Evolutionary conservation across 1,140 invertebrate species (phyloP).

Genomic region (Aleiodes sp.): DNA sequence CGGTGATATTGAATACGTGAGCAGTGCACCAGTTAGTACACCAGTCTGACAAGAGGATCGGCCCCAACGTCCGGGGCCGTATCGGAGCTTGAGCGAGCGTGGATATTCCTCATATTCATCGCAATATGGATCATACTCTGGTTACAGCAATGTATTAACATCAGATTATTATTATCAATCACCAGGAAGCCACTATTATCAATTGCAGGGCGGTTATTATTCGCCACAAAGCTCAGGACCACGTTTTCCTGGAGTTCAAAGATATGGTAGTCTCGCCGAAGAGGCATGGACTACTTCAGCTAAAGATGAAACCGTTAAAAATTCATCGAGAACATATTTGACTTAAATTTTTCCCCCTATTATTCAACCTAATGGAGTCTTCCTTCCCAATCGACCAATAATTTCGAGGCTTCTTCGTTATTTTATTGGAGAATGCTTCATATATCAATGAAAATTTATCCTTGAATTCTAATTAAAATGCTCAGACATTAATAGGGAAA

Average conservation of each 20-base stretch:
- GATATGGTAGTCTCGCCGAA: conserved; percentile 62
- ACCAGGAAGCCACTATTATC: conserved; percentile 52
- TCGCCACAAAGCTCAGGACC: conserved; percentile 60
- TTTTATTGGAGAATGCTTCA: neutral
- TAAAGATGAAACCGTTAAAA: conserved; percentile 43
- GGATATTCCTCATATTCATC: conserved; percentile 59
- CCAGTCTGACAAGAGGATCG: conserved; percentile 64
- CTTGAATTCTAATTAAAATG: neutral
- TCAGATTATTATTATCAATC: conserved; percentile 52
- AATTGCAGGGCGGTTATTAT: conserved; percentile 58
- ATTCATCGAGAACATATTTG: conserved; percentile 50
- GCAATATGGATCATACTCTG: conserved; percentile 59
- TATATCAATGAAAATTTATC: neutral
- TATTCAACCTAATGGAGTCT: neutral
- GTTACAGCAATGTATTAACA: conserved; percentile 56
- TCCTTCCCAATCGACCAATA: neutral
- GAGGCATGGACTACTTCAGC: conserved; percentile 53
- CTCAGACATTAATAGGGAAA: neutral
- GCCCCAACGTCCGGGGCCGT: conserved; percentile 61
- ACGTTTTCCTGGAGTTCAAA: conserved; percentile 58
- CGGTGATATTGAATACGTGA: conserved; percentile 74
- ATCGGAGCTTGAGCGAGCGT: conserved; percentile 61
- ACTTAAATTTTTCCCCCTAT: no score
- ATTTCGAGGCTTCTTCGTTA: neutral
- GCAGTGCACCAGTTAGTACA: conserved; percentile 62